Base-by-base conservation (phyloP, 2,888 invertebrate species). In the Euplexia lucipara region DNA sequence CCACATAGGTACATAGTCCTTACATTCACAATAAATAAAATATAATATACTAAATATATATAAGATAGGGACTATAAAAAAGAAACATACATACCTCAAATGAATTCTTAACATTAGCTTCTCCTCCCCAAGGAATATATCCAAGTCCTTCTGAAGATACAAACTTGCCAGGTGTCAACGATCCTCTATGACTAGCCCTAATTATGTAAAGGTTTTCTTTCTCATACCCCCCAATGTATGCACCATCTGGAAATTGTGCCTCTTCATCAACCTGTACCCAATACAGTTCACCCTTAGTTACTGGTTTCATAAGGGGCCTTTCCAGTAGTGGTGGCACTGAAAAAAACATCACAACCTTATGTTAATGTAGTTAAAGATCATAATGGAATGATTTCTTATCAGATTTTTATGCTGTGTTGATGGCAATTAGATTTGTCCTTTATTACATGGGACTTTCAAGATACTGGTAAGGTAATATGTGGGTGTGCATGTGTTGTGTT, bases 121-220 rank as follows among this genome's bases (percentile, higher is more conserved):
- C 95, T 14, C 98, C 97, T 20, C 98, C 98, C 97, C 97, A 98
- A 48, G 98, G 91, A 14, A 98, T 90, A 83, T 97, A 98, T 70
- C 96, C 96, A 0, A 96, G 94, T 10, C 97, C 96, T 83, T 97
- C 97, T 14, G 97, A 96, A 6, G 97, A 96, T 48, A 97, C 95
- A 75, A 97, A 96, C 90, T 98, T 98, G 26, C 98, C 98, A 53
- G 98, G 98, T 71, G 98, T 96, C 42, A 98, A 88, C n/a, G 96
- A 97, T 8, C 97, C 97, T 76, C 96, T 96, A 86, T 97, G 97
- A 20, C 91, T 90, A 3, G 97, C 97, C 82, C 98, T 96, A 16
- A 97, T 96, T 3, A 98, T 96, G 83, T 96, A 97, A 7, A 97
- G 84, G 3, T 96, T 93, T 83, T 97, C 97, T 48, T 95, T 95